Evolutionary conservation across 2,113 vertebrate species (phyloP), one percentile per base, ranked within the genome.

Genomic region (Sprattus sprattus): DNA sequence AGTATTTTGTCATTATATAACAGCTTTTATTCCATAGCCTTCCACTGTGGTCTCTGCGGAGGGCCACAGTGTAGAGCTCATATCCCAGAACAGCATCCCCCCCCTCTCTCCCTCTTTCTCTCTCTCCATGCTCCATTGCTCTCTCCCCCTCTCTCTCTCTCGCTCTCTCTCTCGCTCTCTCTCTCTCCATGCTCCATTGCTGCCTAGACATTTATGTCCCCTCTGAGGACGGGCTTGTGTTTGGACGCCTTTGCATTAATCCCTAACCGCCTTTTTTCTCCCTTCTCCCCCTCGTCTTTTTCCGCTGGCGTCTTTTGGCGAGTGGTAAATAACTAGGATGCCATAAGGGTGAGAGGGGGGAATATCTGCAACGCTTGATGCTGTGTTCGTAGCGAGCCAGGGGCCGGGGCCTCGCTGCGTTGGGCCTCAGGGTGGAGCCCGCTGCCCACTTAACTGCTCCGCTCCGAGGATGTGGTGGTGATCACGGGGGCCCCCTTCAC

Each of bases 321-420:
- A 83, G 88, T 39, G 28, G 71, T 54, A 57, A 86, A 81, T 86
- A 89, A 86, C 54, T 49, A 81, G 84, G 82, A 86, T 83, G 81
- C 87, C 81, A 67, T 67, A 1, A 11, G 64, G 64, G 64, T 67
- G 64, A 25, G 60, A 25, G 60, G n/a, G 64, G 84, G 86, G 83
- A 84, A 85, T 90, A 88, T 89, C 83, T 88, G 80, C 86, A 84
- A 90, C 89, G 88, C 84, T 86, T 86, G 57, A 1, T 84, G 81
- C 83, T 84, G 87, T 81, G 84, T 85, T 87, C 85, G 85, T 88
- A 85, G 64, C 1, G 64, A n/a, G 13, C 54, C 81, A 39, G n/a
- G 85, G 20, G n/a, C 44, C 15, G 45, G 46, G 83, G 47, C 47
- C 47, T 49, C 47, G 46, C 46, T 64, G 52, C 67, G 49, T 45